Evolutionary conservation across 2,797 vertebrate genomes (phyloP).

Genomic region (Xiphophorus birchmanni): DNA sequence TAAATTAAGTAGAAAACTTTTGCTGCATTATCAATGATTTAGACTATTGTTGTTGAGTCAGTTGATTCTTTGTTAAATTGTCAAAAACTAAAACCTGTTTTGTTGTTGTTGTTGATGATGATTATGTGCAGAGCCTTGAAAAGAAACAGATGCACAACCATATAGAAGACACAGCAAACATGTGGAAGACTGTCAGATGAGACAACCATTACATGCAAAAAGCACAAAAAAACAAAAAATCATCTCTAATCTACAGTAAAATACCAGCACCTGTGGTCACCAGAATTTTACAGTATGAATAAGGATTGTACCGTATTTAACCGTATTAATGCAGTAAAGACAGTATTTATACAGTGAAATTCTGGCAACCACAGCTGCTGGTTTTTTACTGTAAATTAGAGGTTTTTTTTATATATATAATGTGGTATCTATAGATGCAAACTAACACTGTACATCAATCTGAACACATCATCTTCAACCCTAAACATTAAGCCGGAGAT

Average conservation of each 20-base stretch:
- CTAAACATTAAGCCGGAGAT: background rate
- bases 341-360: no score
- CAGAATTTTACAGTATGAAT: no score
- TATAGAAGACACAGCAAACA: background rate
- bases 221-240: no score
- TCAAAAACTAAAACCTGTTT: background rate
- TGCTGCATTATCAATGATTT: background rate
- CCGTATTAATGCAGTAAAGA: no score
- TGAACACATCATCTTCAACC: background rate
- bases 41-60: background rate
- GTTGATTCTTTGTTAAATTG: background rate
- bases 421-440: background rate
- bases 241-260: no score
- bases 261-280: no score
- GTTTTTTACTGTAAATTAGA: no score
- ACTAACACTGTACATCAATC: background rate
- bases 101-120: background rate
- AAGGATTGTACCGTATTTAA: no score
- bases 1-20: background rate
- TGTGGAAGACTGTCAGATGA: background rate
- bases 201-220: background rate
- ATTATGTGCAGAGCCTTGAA: background rate
- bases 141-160: no score
- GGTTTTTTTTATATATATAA: no score
- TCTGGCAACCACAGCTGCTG: no score